Base-by-base conservation (phyloP, 2,888 invertebrate species). In the Neoaliturus tenellus region DNA sequence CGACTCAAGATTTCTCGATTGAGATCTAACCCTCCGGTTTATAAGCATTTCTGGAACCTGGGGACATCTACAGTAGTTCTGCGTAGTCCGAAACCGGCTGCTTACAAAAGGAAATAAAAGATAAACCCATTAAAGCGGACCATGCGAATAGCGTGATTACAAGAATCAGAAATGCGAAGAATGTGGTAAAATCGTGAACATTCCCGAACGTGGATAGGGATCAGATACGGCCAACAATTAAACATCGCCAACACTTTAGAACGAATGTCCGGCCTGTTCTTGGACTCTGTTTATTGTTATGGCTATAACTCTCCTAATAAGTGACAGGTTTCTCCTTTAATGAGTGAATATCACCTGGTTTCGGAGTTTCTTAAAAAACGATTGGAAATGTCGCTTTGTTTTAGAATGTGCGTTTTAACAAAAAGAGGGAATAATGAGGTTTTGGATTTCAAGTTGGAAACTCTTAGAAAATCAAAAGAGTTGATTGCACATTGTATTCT, bases 171-270 rank as follows among this genome's bases (percentile, higher is more conserved):
- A 62, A 62, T 62, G 62, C 28, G 62, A n/a, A 28, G 31, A 62
- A 62, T 62, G 28, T 62, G 62, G 62, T 62, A 14, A 62, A 62
- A 25, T 31, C 62, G 62, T 62, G 31, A 62, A 62, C 62, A 62
- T 62, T 51, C 51, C 51, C 23, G 55, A 55, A 55, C 55, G 55
- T 62, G 31, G 31, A 2, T 3, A 1, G 14, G 31, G 20, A 62
- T 62, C 62, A n/a, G 62, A 62, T 62, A 62, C 28, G 17, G 62
- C n/a, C 0, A 25, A 62, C 62, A 62, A 62, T 62, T 62, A 62
- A 55, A 62, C 62, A 62, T 62, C 62, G 8, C 1, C 62, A 31
- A 31, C 62, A 62, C 28, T 62, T 62, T 4, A 31, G 28, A 8
- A 28, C 62, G n/a, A 62, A 55, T 8, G 55, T 55, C 20, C 5